Percentiles rank a stretch among this genome's conserved stretches.
phyloP scores from a whole-genome alignment of 1,140 invertebrate species.

The Helicoverpa armigera region DNA sequence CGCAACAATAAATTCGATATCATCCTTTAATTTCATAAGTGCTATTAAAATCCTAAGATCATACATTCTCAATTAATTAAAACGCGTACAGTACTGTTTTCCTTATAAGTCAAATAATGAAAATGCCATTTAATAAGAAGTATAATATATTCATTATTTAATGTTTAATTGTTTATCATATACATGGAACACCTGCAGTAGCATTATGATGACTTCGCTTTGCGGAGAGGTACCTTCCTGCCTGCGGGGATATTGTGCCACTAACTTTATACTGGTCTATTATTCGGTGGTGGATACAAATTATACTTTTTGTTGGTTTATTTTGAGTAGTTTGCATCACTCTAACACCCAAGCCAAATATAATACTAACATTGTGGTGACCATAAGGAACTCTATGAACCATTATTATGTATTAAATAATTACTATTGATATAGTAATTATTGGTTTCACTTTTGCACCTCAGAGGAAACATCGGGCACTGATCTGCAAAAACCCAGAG shows the following conservation, averaged over 20 bases:
- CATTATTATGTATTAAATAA: slow-evolving; percentile 49
- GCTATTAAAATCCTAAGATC: slow-evolving; percentile 8
- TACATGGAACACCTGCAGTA: slow-evolving; percentile 60
- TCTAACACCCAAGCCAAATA: slow-evolving; percentile 65
- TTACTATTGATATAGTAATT: slow-evolving; percentile 61
- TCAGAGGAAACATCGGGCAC: slow-evolving; percentile 84
- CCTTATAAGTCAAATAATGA: slow-evolving; percentile 53
- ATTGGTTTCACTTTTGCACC: slow-evolving; percentile 84
- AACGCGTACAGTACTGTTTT: slow-evolving; percentile 43
- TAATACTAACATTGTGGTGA: slow-evolving; percentile 63
- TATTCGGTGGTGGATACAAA: slow-evolving; percentile 78
- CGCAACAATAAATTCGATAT: slow-evolving; percentile 13
- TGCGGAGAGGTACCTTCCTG: slow-evolving; percentile 86
- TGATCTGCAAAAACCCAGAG: slow-evolving; percentile 83
- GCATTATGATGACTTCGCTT: slow-evolving; percentile 82
- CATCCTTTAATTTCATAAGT: slow-evolving; percentile 1
- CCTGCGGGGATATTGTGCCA: slow-evolving; percentile 84
- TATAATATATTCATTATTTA: slow-evolving; percentile 49
- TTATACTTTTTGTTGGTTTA: slow-evolving; percentile 59
- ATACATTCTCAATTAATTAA: slow-evolving; percentile 44
- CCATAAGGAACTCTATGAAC: slow-evolving; percentile 47
- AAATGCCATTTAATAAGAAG: slow-evolving; percentile 65
- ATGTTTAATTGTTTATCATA: slow-evolving; percentile 59
- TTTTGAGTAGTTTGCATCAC: slow-evolving; percentile 65
- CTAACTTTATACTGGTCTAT: slow-evolving; percentile 76